These are phyloP conservation scores for Aurelia sp. DNA, from an alignment of 30 jellyfish, hydroid and myxozoan species.

Conservation along the genomic window DNA sequence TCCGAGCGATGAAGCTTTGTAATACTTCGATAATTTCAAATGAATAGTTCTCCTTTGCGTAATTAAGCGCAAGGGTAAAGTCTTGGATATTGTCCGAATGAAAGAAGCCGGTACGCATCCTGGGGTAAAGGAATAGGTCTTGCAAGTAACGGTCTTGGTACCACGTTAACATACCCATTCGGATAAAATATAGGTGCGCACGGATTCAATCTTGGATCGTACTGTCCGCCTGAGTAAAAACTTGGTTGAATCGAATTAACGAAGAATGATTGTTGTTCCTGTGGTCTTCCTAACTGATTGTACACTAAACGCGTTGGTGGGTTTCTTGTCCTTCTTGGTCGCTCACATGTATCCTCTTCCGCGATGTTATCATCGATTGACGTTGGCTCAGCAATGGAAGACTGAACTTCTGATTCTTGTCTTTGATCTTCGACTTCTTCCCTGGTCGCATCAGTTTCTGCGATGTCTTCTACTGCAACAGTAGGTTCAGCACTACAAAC, in stretches of 20 bases:
- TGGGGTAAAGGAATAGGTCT: too few relatives aligned
- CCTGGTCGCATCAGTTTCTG: too few relatives aligned
- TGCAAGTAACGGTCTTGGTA: neutral
- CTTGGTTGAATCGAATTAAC: neutral
- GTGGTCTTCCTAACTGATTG: neutral
- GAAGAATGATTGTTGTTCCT: neutral
- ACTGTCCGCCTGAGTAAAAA: too few relatives aligned
- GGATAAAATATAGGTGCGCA: too few relatives aligned
- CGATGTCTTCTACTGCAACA: too few relatives aligned
- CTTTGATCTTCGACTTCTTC: too few relatives aligned
- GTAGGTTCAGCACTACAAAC: too few relatives aligned
- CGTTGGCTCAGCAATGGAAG: too few relatives aligned
- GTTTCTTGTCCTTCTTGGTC: constrained; percentile 3
- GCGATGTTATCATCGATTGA: constrained; percentile 2
- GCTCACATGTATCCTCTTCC: neutral
- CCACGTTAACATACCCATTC: too few relatives aligned
- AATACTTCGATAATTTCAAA: too few relatives aligned
- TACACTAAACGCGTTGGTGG: constrained; percentile 6
- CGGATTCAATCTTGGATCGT: too few relatives aligned
- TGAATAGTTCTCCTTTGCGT: constrained; percentile 2
- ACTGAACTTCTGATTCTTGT: too few relatives aligned
- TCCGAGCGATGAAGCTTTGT: neutral
- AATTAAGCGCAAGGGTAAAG: neutral
- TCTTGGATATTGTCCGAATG: constrained; percentile 4
- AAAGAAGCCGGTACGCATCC: neutral